phyloP scores from a whole-genome alignment of 1,140 invertebrate genomes.

The Drosophila littoralis region DNA sequence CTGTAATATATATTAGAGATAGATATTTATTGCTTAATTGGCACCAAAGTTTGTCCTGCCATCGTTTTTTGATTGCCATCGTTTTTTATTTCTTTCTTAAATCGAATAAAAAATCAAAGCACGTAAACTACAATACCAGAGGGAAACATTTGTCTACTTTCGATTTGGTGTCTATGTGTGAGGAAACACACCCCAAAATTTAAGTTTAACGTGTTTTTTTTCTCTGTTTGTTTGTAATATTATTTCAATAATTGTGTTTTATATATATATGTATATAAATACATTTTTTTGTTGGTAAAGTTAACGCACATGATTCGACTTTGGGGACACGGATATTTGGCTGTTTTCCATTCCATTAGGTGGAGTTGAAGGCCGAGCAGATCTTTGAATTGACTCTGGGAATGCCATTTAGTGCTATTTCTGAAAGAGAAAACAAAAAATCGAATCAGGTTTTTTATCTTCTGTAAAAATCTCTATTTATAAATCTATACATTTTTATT shows the following conservation, averaged over 20 bases:
- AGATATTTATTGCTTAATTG: conserved; percentile 8
- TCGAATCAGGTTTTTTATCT: too few species aligned
- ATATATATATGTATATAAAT: conserved; percentile 6
- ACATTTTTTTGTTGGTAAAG: background rate
- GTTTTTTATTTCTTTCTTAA: too few species aligned
- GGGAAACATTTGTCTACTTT: conserved; percentile 57
- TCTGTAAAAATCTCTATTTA: too few species aligned
- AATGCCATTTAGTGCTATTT: conserved; percentile 47
- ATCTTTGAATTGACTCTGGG: conserved; percentile 27
- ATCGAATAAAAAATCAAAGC: conserved; percentile 42
- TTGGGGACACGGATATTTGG: conserved; percentile 41
- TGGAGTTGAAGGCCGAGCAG: conserved; percentile 22
- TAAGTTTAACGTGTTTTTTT: background rate
- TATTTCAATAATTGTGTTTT: background rate
- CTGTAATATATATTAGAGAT: background rate
- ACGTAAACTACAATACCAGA: conserved; percentile 39
- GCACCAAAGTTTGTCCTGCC: background rate
- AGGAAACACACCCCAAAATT: conserved; percentile 16
- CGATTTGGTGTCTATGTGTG: conserved; percentile 12
- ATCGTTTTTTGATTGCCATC: background rate
- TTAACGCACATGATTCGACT: conserved; percentile 65
- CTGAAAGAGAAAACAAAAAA: conserved; percentile 14
- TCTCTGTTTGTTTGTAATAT: background rate
- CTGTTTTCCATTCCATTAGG: conserved; percentile 58
- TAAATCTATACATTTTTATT: too few species aligned